Percentiles rank a stretch among this genome's conserved stretches.
Conservation (phyloP, 2,888 invertebrate genomes). For the Cephus sareptanus region DNA sequence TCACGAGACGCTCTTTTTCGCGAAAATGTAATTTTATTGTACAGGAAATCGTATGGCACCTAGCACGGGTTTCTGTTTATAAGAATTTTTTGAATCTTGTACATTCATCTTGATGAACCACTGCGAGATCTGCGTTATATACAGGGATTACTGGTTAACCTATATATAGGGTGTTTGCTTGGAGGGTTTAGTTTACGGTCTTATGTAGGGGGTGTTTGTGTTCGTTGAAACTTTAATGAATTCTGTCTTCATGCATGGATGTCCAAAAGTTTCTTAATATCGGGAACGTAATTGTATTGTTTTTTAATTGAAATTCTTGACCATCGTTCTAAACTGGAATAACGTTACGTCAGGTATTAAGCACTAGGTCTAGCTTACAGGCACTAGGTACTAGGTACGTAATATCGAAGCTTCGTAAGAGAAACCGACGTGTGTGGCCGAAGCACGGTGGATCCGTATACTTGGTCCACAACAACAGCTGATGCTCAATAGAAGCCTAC, state of each 20-base stretch:
- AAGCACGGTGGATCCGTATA: constrained; percentile 41
- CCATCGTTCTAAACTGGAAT: background rate
- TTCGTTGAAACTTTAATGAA: background rate
- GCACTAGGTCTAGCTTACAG: constrained; percentile 2
- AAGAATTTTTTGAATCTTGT: background rate
- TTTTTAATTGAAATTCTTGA: background rate
- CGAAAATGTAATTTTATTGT: background rate
- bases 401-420: background rate
- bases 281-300: background rate
- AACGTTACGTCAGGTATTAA: background rate
- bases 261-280: background rate
- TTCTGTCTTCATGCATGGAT: background rate
- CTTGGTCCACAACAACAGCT: constrained; percentile 46
- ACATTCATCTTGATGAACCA: background rate
- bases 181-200: too few species aligned
- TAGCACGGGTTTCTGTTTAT: background rate
- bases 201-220: background rate
- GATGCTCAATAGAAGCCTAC: constrained; percentile 41
- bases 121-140: background rate
- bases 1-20: background rate
- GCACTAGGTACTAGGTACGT: constrained; percentile 9
- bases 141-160: background rate
- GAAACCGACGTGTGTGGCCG: constrained; percentile 48
- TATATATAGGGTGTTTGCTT: background rate
- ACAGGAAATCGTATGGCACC: background rate